Base-by-base conservation (phyloP, 1,140 invertebrate species). In the Drosophila murphyi region DNA sequence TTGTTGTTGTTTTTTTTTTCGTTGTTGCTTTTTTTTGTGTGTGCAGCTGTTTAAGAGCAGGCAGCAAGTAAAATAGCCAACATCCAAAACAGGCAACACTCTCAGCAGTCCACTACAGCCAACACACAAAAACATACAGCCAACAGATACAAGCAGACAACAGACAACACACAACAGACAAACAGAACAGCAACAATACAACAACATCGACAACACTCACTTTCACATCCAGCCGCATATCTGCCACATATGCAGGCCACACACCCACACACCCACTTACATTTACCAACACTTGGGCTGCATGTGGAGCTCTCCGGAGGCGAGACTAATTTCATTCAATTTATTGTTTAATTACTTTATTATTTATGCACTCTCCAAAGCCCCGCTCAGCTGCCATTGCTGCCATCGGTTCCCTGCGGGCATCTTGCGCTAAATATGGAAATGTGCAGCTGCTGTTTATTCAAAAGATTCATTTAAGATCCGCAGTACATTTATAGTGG, bases 311-410 rank as follows among this genome's bases (percentile, higher is more conserved):
- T 79, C 62, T 69, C 72, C 61, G 41, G 76, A 57, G 83, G 61
- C 76, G 37, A 79, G 82, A 83, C 86, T 79, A 82, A 87, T 87
- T 88, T 87, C 80, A 88, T 87, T 87, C 64, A 88, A 87, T 88
- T 87, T 87, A 86, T 82, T 87, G 83, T 77, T 87, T 87, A 87
- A 87, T 83, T 87, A 80, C 83, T 87, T 88, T 87, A 88, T 87
- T 88, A 87, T 87, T 87, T 83, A 87, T 87, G 72, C 80, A 87
- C 72, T 76, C 83, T 76, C 76, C 71, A 64, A 50, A 65, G 73
- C 45, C 43, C 7, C 61, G 52, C 72, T 74, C 69, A 83, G 73
- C 82, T 81, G 81, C 55, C 59, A 5, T 12, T 48, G 29, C 7
- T 43, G 41, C 32, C 35, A n/a, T 28, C 8, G 7, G 29, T 29